A percentile compares a stretch with the other conserved stretches of the same genome.
These are phyloP conservation scores for Amazona vittata DNA, from an alignment of 2,113 vertebrate genomes.

Conservation along the genomic window DNA sequence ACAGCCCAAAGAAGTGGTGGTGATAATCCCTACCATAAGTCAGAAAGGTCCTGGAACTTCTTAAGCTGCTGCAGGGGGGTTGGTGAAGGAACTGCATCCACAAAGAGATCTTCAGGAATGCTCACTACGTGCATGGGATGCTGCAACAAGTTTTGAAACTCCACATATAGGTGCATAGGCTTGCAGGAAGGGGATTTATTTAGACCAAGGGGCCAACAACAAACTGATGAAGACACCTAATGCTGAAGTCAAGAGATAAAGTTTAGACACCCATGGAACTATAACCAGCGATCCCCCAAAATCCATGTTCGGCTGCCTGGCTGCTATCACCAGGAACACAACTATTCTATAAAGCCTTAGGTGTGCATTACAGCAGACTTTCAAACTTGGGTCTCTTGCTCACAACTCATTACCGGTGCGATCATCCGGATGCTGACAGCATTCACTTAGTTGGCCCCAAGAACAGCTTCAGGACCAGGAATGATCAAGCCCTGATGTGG, in stretches of 20 bases:
- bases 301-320: fast-evolving
- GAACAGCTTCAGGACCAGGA: background rate
- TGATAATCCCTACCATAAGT: background rate
- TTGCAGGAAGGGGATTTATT: background rate
- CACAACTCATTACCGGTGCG: fast-evolving
- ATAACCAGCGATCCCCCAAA: background rate
- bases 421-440: fast-evolving
- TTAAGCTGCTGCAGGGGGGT: background rate
- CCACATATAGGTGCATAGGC: background rate
- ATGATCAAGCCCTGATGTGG: background rate
- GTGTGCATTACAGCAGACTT: too few species aligned
- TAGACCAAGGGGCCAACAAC: fast-evolving
- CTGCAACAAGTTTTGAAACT: background rate
- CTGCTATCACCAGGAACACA: background rate
- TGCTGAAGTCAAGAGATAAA: background rate
- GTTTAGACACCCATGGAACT: background rate
- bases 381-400: background rate
- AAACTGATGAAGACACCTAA: background rate
- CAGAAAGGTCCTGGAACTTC: background rate
- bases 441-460: fast-evolving
- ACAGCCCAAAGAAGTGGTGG: background rate
- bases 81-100: background rate
- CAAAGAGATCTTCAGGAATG: background rate
- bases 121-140: fast-evolving
- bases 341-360: background rate